phyloP scores from a whole-genome alignment of 1,140 invertebrate genomes.

The Aphelinus atriplicis region DNA sequence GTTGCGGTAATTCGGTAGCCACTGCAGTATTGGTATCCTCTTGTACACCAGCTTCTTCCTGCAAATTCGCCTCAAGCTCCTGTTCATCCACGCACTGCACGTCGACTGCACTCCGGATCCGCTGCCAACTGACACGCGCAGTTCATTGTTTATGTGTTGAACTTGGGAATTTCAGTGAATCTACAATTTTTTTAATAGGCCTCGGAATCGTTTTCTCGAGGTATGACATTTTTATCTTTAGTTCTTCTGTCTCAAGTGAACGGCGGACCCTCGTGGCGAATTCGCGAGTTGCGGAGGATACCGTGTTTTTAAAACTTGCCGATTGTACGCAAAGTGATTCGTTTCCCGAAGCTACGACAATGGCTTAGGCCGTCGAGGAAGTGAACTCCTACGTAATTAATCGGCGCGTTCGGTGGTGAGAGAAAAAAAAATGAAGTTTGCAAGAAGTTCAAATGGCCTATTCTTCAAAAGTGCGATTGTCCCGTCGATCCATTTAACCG shows the following conservation, averaged over 20 bases:
- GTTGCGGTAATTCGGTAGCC: slow-evolving; percentile 73
- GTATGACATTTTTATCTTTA: too few relatives aligned
- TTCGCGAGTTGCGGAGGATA: too few relatives aligned
- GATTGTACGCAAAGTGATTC: too few relatives aligned
- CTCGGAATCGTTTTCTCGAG: too few relatives aligned
- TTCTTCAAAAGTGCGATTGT: slow-evolving; percentile 20
- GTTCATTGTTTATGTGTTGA: too few relatives aligned
- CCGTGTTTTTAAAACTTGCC: too few relatives aligned
- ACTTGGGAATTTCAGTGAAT: too few relatives aligned
- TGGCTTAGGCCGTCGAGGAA: neutral
- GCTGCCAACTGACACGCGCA: slow-evolving; percentile 41
- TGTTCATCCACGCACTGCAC: slow-evolving; percentile 55
- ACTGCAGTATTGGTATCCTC: slow-evolving; percentile 71
- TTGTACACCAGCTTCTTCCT: slow-evolving; percentile 69
- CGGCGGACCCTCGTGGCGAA: too few relatives aligned
- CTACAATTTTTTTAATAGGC: too few relatives aligned
- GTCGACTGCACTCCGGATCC: slow-evolving; percentile 27
- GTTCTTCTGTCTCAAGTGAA: too few relatives aligned
- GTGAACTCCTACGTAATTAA: neutral
- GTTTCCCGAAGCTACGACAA: too few relatives aligned
- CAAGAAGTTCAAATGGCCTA: neutral
- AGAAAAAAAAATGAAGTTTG: neutral
- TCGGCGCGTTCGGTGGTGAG: neutral
- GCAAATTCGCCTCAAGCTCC: slow-evolving; percentile 61
- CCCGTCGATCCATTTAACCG: too few relatives aligned